Percentiles rank a stretch among this genome's conserved stretches.
Conservation (phyloP, 2,113 vertebrate genomes). For the Dicrurus megarhynchus region DNA sequence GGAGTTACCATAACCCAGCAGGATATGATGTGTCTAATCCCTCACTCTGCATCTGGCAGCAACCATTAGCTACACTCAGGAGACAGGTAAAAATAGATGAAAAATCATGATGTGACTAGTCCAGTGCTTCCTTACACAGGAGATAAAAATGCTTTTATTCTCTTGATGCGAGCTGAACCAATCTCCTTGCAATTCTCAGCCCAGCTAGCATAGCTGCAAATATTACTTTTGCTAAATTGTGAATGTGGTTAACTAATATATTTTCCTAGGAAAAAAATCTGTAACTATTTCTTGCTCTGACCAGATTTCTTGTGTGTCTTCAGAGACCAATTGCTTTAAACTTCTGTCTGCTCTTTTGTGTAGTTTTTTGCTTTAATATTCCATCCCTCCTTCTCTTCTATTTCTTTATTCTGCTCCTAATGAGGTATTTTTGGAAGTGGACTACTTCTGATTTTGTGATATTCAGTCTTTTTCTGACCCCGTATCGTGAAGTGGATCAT, state of each 20-base stretch:
- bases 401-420: background rate
- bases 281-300: background rate
- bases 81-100: background rate
- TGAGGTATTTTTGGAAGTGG: background rate
- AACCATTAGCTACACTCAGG: background rate
- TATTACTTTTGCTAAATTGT: background rate
- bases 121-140: background rate
- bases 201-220: background rate
- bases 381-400: background rate
- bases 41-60: background rate
- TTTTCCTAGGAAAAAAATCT: background rate
- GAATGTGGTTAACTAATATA: background rate
- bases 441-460: background rate
- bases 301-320: background rate
- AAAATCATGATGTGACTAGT: background rate
- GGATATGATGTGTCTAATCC: background rate
- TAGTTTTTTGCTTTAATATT: background rate
- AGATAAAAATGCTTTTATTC: background rate
- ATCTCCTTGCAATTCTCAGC: background rate
- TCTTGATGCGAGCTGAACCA: background rate
- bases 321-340: background rate
- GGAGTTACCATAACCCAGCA: background rate
- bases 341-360: background rate
- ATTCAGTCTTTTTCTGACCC: background rate
- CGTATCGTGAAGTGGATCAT: background rate